Evolutionary conservation across 2,797 vertebrate species (phyloP).

Genomic region (Scarus forsteni): DNA sequence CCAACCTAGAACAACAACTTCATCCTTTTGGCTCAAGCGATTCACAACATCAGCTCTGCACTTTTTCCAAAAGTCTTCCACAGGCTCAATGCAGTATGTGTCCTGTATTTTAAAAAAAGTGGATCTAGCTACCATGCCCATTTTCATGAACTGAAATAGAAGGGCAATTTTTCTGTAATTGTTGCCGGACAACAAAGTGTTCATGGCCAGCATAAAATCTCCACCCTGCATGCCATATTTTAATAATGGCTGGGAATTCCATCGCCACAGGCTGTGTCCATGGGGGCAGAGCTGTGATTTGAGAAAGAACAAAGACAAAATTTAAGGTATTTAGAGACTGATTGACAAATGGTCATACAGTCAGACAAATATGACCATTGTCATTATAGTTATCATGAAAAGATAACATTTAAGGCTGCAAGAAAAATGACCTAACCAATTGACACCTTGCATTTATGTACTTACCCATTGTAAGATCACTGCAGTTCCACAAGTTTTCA

Average conservation of each 20-base stretch:
- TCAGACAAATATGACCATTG: no score
- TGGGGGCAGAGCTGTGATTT: neutral
- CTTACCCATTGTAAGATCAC: no score
- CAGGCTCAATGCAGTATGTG: neutral
- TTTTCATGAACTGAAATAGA: neutral
- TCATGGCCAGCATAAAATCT: conserved; percentile 1
- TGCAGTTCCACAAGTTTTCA: no score
- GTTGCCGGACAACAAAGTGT: neutral
- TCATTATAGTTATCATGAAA: no score
- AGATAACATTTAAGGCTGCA: no score
- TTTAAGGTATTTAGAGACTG: no score
- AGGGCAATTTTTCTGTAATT: neutral
- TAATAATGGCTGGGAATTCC: neutral
- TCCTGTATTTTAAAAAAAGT: neutral
- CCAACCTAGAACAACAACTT: neutral
- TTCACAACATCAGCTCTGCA: neutral
- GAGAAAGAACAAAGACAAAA: no score
- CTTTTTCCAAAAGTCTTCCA: neutral
- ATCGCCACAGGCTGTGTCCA: conserved; percentile 1
- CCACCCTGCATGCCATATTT: neutral
- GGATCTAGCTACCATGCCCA: neutral
- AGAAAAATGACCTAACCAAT: no score
- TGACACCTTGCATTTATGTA: no score
- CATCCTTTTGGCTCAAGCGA: neutral
- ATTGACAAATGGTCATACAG: no score